Percentiles rank a stretch among this genome's conserved stretches.
Evolutionary conservation across 2,797 vertebrate genomes (phyloP).

Genomic region (Coregonus sp.): DNA sequence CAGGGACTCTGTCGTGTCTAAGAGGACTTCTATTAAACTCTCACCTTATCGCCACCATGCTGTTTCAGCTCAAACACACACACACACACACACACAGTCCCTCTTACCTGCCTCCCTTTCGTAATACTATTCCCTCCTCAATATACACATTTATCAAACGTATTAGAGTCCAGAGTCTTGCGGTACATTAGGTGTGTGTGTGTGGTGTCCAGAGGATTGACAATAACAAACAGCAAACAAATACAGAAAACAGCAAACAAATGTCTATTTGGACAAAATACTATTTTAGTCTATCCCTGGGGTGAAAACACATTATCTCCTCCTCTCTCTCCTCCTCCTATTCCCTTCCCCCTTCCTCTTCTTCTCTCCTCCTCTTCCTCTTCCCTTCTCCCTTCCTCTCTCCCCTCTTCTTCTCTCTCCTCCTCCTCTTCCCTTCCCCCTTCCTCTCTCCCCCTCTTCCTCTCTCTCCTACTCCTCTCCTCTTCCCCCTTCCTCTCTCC

Average conservation of each 20-base stretch:
- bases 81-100: neutral
- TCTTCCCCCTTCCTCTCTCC: neutral
- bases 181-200: no score
- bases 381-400: neutral
- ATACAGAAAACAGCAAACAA: no score
- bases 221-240: no score
- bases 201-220: no score
- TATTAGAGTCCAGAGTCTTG: no score
- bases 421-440: neutral
- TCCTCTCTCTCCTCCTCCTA: no score
- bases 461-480: neutral
- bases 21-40: neutral
- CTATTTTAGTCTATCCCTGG: no score
- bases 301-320: no score
- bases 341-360: neutral
- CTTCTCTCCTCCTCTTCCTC: neutral
- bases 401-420: neutral
- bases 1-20: neutral
- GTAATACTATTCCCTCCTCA: no score
- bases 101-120: neutral
- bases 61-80: neutral
- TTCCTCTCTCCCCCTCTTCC: neutral
- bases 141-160: neutral
- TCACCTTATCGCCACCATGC: neutral
- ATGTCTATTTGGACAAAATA: no score